Conservation (phyloP, 2,888 invertebrate genomes). For the Baronia brevicornis region DNA sequence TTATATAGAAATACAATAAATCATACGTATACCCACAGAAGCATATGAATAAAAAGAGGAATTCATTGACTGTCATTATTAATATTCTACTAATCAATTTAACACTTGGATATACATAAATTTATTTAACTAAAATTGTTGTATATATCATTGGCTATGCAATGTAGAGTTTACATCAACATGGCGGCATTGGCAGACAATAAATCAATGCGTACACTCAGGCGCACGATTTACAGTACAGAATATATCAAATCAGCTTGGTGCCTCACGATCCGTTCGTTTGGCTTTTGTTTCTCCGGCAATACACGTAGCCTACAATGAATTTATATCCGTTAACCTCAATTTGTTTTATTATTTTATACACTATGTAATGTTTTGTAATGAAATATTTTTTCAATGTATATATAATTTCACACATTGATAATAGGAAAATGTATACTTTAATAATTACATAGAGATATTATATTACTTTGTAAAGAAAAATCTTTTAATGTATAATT, state of each 20-base stretch:
- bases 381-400: too few species aligned
- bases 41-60: constrained; percentile 31
- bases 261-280: constrained; percentile 60
- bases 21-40: constrained; percentile 30
- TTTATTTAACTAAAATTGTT: constrained; percentile 30
- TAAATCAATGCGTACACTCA: constrained; percentile 52
- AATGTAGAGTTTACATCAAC: constrained; percentile 10
- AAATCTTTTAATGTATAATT: too few species aligned
- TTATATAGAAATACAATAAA: constrained; percentile 26
- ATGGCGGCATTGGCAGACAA: constrained; percentile 38
- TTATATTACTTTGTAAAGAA: too few species aligned
- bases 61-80: constrained; percentile 59
- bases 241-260: constrained; percentile 70
- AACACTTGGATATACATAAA: constrained; percentile 22
- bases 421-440: too few species aligned
- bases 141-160: constrained; percentile 29
- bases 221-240: constrained; percentile 60
- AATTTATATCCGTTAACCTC: constrained; percentile 52
- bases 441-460: too few species aligned
- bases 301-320: constrained; percentile 27
- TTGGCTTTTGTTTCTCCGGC: constrained; percentile 56
- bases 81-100: constrained; percentile 51
- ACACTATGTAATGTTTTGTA: too few species aligned
- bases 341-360: constrained; percentile 30
- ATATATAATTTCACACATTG: too few species aligned